Evolutionary conservation across 2,113 vertebrate genomes (phyloP), one percentile per base, ranked within the genome.

Genomic region (Anser cygnoides): DNA sequence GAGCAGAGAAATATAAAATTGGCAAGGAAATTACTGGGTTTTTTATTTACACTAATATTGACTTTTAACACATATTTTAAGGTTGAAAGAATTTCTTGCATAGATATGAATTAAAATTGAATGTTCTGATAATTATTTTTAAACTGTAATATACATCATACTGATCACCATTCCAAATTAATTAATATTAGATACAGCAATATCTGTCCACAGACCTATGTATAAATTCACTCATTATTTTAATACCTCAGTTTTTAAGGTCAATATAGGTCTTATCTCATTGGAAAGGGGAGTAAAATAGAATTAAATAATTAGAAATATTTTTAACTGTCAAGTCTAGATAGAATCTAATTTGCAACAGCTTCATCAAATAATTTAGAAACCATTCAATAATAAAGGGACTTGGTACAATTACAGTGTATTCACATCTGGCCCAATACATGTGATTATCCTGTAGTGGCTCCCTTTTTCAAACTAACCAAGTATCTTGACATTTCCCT

Each of bases 241-340:
- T 86, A 61, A 46, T 62, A 20, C 13, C 26, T 72, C 16, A 2
- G 11, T n/a, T 90, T 83, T 81, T 68, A 66, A 79, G 25, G 44
- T 94, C 54, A 95, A 49, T 55, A 62, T 16, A 67, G 43, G 52
- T 84, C 68, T 81, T 87, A 74, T 61, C 87, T 87, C 19, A 73
- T 43, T 92, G 28, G 23, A 90, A 90, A 92, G 9, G 57, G 23
- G 23, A 81, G 44, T 61, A 89, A 91, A 93, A 94, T 31, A 39
- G 1, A 93, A 86, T 90, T 65, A 89, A 94, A 96, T 44, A 33
- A 59, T 87, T 74, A 88, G 57, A 87, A 87, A 91, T 67, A 13
- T 23, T 66, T 92, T 93, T 55, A 75, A 78, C 23, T 75, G n/a
- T 54, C 66, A 78, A 62, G 49, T 78, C 67, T 41, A 61, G 35